Evolutionary conservation across 2,113 vertebrate genomes (phyloP).

Genomic region (Psophia crepitans): DNA sequence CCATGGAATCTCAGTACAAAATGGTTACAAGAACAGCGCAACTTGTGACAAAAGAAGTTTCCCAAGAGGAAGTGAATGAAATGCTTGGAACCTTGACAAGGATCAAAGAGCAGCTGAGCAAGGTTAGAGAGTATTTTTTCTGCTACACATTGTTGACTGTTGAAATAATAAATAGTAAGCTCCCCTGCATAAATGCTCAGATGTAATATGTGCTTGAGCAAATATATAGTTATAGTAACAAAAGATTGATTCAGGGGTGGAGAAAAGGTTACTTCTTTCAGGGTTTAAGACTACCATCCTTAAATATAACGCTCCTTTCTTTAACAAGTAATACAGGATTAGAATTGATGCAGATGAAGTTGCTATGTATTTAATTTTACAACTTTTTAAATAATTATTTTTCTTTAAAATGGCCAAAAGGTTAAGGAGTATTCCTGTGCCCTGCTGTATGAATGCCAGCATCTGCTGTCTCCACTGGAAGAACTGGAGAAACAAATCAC

Average conservation of each 20-base stretch:
- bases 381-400: neutral
- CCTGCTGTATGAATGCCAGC: conserved; percentile 84
- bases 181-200: neutral
- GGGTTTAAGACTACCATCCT: neutral
- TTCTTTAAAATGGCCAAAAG: conserved; percentile 66
- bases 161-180: neutral
- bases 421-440: conserved; percentile 83
- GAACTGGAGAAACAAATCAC: conserved; percentile 91
- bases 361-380: neutral
- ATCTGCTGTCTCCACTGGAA: conserved; percentile 82
- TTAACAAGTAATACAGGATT: neutral
- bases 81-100: conserved; percentile 80
- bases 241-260: neutral
- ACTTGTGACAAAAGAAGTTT: conserved; percentile 83
- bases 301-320: neutral
- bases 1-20: conserved; percentile 91
- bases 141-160: neutral
- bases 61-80: conserved; percentile 82
- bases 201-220: neutral
- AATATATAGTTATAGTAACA: neutral
- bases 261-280: neutral
- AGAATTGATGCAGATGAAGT: neutral
- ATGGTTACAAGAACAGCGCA: conserved; percentile 82
- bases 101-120: conserved; percentile 86
- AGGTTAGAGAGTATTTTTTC: conserved; percentile 70